A percentile compares a stretch with the other conserved stretches of the same genome.
These are phyloP conservation scores for Blomia tropicalis DNA, from an alignment of 2,888 invertebrate genomes.

Conservation along the genomic window DNA sequence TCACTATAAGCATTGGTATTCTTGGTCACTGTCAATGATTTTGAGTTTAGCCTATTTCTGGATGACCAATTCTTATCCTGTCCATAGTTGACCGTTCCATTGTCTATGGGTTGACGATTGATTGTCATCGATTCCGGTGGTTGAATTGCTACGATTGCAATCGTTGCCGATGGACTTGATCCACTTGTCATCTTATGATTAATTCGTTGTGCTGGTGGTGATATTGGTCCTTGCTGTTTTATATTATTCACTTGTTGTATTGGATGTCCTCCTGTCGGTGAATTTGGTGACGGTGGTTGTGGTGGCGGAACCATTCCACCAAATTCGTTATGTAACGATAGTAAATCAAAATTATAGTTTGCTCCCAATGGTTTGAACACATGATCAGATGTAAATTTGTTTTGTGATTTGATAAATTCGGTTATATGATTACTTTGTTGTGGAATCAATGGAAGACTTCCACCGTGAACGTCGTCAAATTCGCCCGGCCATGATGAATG, in stretches of 20 bases:
- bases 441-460: not conserved
- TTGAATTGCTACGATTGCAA: not conserved
- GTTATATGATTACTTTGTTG: not conserved
- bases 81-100: too few species aligned
- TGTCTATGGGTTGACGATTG: too few species aligned
- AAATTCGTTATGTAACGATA: not conserved
- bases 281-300: not conserved
- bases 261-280: not conserved
- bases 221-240: too few species aligned
- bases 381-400: not conserved
- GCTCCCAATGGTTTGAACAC: not conserved
- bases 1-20: constrained; percentile 9
- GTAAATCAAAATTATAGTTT: not conserved
- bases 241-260: too few species aligned
- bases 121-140: not conserved
- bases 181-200: too few species aligned
- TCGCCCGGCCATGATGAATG: constrained; percentile 4
- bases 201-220: too few species aligned
- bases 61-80: too few species aligned
- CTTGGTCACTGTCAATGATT: constrained; percentile 5
- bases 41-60: not conserved
- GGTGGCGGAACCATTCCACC: not conserved
- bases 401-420: constrained; percentile 11
- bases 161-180: not conserved
- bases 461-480: constrained; percentile 1